Base-by-base conservation (phyloP, 2,797 vertebrate species). In the Sebastes itinus region DNA sequence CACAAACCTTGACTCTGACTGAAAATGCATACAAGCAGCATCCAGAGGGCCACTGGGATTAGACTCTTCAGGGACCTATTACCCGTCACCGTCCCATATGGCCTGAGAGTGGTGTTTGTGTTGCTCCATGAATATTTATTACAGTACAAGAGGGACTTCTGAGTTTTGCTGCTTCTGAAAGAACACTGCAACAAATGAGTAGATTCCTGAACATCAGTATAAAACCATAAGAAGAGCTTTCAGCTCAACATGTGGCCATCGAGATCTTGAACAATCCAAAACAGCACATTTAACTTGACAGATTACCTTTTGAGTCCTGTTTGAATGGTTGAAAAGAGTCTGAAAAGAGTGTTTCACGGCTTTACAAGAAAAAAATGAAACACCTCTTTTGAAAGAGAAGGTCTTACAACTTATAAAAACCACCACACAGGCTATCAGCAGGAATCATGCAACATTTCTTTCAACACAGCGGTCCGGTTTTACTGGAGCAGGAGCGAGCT, bases 401-500 rank as follows among this genome's bases (percentile, higher is more conserved):
- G 2, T 58, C 46, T 49, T 20, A 49, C 7, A 33, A 77, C 42
- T 71, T 75, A 38, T 27, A 23, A 59, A 68, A 71, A 64, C 42
- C 25, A 6, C 27, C 14, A n/a, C 9, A 2, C n/a, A 2, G 70
- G 28, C 69, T 55, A 46, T 52, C 80, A 83, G 86, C 87, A 27
- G 86, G 85, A 70, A 49, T 55, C 78, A 2, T 16, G 61, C 42
- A 63, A 66, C 66, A 16, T 59, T 80, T 78, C 67, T 83, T 59
- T 79, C 33, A 63, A 52, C 81, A 25, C 80, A 77, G 82, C 66
- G 32, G 70, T 73, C 52, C 35, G 72, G 80, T 78, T 25, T 30
- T 69, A 69, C 58, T 28, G 55, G 35, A 89, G 84, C 82, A 72
- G 86, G 74, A 77, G 78, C 30, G 16, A 77, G 77, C 70, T 20